phyloP scores from a whole-genome alignment of 1,140 invertebrate genomes.

The Tribolium madens region DNA sequence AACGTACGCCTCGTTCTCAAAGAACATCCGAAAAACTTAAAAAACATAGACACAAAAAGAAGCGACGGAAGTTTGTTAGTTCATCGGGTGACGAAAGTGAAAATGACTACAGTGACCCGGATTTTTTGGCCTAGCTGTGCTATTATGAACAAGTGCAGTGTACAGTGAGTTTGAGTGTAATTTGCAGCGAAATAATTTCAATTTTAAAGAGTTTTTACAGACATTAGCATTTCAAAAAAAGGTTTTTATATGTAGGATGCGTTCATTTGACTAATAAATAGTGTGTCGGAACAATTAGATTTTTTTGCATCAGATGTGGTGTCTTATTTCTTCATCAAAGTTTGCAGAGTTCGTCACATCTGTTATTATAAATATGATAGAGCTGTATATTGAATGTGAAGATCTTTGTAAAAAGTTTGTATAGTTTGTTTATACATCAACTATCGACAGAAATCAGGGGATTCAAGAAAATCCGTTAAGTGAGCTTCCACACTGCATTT shows the following conservation, averaged over 20 bases:
- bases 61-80: constrained; percentile 73
- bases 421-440: constrained; percentile 57
- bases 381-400: constrained; percentile 57
- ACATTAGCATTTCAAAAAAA: constrained; percentile 36
- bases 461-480: constrained; percentile 42
- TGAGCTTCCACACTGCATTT: constrained; percentile 41
- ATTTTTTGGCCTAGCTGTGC: constrained; percentile 70
- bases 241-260: constrained; percentile 47
- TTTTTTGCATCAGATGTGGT: constrained; percentile 45
- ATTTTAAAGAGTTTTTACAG: constrained; percentile 20
- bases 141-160: constrained; percentile 49
- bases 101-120: constrained; percentile 78
- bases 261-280: constrained; percentile 10
- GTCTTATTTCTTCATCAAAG: constrained; percentile 44
- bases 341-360: constrained; percentile 56
- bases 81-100: constrained; percentile 73
- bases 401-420: constrained; percentile 56
- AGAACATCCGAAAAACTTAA: constrained; percentile 73
- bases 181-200: constrained; percentile 51
- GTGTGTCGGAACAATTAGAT: constrained; percentile 38
- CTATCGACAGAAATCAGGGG: constrained; percentile 46
- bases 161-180: constrained; percentile 58
- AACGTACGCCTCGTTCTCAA: constrained; percentile 70
- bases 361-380: constrained; percentile 58
- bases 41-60: constrained; percentile 78